These are phyloP conservation scores for Nasonia giraulti DNA, from an alignment of 1,140 invertebrate genomes.

Conservation along the genomic window DNA sequence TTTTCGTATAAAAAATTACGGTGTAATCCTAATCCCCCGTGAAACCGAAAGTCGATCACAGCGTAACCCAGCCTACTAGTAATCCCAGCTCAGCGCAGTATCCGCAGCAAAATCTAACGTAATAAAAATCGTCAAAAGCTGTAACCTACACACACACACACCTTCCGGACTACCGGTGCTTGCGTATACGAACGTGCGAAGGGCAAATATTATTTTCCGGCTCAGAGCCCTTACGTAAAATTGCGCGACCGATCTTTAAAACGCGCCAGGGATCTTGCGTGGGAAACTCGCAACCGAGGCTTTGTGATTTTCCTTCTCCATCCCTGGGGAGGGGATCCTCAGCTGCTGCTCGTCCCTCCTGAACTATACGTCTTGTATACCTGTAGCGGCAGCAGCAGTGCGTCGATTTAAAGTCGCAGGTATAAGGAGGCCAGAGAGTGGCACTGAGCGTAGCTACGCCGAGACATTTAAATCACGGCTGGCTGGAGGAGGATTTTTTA, in stretches of 20 bases:
- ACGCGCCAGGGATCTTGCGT: background rate
- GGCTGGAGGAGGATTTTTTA: background rate
- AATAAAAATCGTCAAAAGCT: too few species aligned
- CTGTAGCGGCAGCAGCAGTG: background rate
- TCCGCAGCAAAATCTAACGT: too few species aligned
- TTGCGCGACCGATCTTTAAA: conserved; percentile 2
- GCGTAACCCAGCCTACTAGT: too few species aligned
- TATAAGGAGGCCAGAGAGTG: background rate
- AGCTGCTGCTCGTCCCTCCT: conserved; percentile 2
- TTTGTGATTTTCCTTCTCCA: background rate
- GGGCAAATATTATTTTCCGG: conserved; percentile 19
- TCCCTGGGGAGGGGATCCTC: background rate
- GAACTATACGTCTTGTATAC: background rate
- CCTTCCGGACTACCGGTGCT: too few species aligned
- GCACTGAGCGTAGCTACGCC: too few species aligned
- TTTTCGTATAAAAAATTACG: too few species aligned
- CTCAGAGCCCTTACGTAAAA: conserved; percentile 18
- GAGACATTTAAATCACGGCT: conserved; percentile 16
- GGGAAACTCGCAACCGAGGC: conserved; percentile 1
- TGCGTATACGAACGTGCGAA: background rate
- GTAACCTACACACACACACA: too few species aligned
- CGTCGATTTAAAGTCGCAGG: conserved; percentile 24
- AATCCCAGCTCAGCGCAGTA: too few species aligned
- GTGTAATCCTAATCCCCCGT: too few species aligned
- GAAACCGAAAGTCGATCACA: too few species aligned